These are phyloP conservation scores for Leptopilina clavipes DNA, from an alignment of 1,140 invertebrate genomes.

Conservation along the genomic window DNA sequence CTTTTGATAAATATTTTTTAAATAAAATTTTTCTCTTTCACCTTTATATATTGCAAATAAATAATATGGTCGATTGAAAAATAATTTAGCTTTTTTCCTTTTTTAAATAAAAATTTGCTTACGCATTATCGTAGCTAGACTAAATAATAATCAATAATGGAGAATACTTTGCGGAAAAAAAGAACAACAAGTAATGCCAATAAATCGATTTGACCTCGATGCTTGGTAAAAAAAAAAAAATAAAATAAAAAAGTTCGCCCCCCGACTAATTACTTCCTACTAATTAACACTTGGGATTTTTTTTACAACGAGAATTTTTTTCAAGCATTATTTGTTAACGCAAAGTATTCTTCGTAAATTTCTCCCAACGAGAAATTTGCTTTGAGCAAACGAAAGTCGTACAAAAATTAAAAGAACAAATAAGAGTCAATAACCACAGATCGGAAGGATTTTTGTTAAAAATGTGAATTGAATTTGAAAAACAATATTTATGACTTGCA, in stretches of 20 bases:
- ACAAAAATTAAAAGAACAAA: slow-evolving; percentile 37
- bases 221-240: not conserved
- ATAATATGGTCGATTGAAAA: not conserved
- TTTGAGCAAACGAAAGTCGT: slow-evolving; percentile 43
- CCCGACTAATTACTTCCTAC: slow-evolving; percentile 21
- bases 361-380: slow-evolving; percentile 20
- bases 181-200: not conserved
- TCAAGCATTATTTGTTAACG: slow-evolving; percentile 18
- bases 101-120: slow-evolving; percentile 13
- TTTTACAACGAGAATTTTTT: not conserved
- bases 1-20: not conserved
- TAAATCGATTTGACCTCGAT: slow-evolving; percentile 1
- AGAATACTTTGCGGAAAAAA: slow-evolving; percentile 27
- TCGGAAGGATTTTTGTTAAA: slow-evolving; percentile 9
- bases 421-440: not conserved
- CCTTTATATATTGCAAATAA: not conserved
- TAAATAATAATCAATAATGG: slow-evolving; percentile 26
- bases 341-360: slow-evolving; percentile 14
- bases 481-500: not conserved
- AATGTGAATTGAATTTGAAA: not conserved
- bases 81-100: not conserved
- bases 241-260: too few relatives aligned
- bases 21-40: slow-evolving; percentile 4
- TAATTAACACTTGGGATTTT: slow-evolving; percentile 5
- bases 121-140: slow-evolving; percentile 13